These are phyloP conservation scores for Ophion ellenae DNA, from an alignment of 2,888 invertebrate genomes.

Conservation along the genomic window DNA sequence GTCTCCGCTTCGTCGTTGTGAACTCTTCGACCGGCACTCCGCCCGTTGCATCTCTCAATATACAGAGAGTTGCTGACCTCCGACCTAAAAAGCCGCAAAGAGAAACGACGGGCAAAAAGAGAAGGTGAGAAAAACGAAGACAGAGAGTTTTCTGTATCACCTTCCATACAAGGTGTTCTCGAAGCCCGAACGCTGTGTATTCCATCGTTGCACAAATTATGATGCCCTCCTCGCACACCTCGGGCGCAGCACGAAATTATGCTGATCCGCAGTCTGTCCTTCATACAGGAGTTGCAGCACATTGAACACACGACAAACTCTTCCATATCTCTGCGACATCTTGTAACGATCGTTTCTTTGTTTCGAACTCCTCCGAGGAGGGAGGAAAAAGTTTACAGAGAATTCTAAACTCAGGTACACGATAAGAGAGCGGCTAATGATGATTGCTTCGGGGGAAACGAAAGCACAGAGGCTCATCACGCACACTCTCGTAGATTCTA, in stretches of 20 bases:
- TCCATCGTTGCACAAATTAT: conserved; percentile 58
- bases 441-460: conserved; percentile 74
- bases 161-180: conserved; percentile 48
- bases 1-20: conserved; percentile 26
- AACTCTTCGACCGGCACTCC: conserved; percentile 30
- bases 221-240: conserved; percentile 29
- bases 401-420: conserved; percentile 36
- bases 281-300: background rate
- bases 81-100: conserved; percentile 32
- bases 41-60: conserved; percentile 56
- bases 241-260: conserved; percentile 10
- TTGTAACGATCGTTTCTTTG: background rate
- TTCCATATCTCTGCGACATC: conserved; percentile 17
- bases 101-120: conserved; percentile 7
- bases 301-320: background rate
- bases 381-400: background rate
- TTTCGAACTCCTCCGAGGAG: background rate
- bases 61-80: conserved; percentile 45
- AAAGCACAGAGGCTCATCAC: conserved; percentile 35
- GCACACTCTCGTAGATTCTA: conserved; percentile 20
- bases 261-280: too few relatives aligned
- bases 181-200: conserved; percentile 32
- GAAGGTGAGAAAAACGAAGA: background rate
- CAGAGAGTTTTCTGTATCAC: conserved; percentile 3
- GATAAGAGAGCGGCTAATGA: conserved; percentile 70